These are phyloP conservation scores for Myrmecophaga tridactyla DNA, from an alignment of 2,113 vertebrate species.

Conservation along the genomic window DNA sequence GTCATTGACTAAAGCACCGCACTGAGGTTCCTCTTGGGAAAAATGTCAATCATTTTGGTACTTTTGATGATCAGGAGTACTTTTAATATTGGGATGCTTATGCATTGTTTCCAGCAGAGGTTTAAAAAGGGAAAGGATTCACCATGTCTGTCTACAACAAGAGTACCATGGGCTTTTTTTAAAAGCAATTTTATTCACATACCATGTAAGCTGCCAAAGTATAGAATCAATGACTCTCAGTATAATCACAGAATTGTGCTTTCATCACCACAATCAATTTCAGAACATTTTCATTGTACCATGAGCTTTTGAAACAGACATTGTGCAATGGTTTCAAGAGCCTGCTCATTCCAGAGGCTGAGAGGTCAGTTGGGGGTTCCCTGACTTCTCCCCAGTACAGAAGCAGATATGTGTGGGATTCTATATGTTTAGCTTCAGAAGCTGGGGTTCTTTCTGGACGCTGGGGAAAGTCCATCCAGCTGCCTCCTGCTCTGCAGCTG, in stretches of 20 bases:
- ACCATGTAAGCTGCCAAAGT: no score
- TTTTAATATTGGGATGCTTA: background rate
- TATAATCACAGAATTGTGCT: no score
- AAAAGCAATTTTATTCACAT: no score
- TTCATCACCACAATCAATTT: no score
- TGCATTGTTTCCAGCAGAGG: background rate
- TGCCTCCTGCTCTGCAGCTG: background rate
- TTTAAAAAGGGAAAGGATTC: background rate
- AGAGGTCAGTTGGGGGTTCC: background rate
- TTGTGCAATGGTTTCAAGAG: background rate
- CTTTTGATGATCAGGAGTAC: constrained; percentile 13
- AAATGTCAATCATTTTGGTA: background rate
- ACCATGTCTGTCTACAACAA: no score
- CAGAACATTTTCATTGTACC: no score
- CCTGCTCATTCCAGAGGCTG: background rate
- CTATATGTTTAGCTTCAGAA: background rate
- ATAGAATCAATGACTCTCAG: no score
- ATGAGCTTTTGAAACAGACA: background rate
- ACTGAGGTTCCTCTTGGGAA: background rate
- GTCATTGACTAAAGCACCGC: constrained; percentile 42
- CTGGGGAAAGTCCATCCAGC: background rate
- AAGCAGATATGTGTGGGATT: background rate
- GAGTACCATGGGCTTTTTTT: background rate
- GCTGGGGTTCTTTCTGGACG: background rate
- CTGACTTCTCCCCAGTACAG: background rate